Evolutionary conservation across 2,797 vertebrate genomes (phyloP).

Genomic region (Thalassophryne amazonica): DNA sequence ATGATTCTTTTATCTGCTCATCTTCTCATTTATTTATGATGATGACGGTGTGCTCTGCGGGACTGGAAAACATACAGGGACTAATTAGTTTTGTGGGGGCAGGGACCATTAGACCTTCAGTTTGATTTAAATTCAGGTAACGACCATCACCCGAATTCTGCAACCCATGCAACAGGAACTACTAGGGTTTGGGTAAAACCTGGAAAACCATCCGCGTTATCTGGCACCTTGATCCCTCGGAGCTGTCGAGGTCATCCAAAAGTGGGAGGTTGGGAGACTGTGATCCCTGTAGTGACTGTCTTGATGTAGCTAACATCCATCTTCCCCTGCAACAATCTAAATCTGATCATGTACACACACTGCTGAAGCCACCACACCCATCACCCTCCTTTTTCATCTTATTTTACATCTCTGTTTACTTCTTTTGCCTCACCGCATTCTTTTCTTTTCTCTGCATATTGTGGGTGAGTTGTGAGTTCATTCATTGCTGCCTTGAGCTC

Average conservation of each 20-base stretch:
- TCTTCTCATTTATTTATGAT: slow-evolving; percentile 75
- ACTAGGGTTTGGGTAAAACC: slow-evolving; percentile 55
- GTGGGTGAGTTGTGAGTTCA: not conserved
- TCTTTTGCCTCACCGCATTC: slow-evolving; percentile 11
- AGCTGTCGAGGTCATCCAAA: slow-evolving; percentile 57
- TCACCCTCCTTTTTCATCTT: not conserved
- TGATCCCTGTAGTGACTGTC: slow-evolving; percentile 41
- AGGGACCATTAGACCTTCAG: slow-evolving; percentile 23
- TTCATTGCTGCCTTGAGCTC: not conserved
- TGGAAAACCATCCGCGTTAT: slow-evolving; percentile 60
- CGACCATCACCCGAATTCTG: slow-evolving; percentile 21
- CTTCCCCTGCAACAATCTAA: slow-evolving; percentile 42
- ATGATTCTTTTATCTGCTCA: slow-evolving; percentile 64
- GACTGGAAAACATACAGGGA: slow-evolving; percentile 58
- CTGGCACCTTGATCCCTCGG: slow-evolving; percentile 52
- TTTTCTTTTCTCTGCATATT: slow-evolving; percentile 3
- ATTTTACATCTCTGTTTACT: not conserved
- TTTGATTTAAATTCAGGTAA: slow-evolving; percentile 55
- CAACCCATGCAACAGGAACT: slow-evolving; percentile 30
- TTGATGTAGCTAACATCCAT: slow-evolving; percentile 42
- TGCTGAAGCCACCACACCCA: not conserved
- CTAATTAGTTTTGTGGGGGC: slow-evolving; percentile 65
- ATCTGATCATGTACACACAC: slow-evolving; percentile 16
- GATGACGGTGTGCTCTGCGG: slow-evolving; percentile 63
- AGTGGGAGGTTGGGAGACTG: slow-evolving; percentile 46